Evolutionary conservation across 2,113 vertebrate species (phyloP), one percentile per base, ranked within the genome.

Genomic region (Xiphophorus hellerii): DNA sequence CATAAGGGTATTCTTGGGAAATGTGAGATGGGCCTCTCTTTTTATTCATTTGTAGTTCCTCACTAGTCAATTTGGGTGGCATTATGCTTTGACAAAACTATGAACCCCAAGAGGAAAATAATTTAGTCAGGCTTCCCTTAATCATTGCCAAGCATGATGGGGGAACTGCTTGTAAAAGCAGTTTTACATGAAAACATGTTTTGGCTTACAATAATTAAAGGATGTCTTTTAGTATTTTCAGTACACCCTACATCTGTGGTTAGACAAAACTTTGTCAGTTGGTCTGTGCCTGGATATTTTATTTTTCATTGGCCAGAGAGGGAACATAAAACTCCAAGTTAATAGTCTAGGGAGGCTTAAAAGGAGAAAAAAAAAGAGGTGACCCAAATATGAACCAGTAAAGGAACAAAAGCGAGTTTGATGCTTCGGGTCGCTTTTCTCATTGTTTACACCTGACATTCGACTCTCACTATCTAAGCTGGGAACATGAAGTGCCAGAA

Each of bases 391-490:
- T 78, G 75, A 73, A 62, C 62, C 15, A 35, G 15, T 74, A 67
- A 82, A 63, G 33, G 69, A 80, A 74, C 72, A 86, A 77, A 74
- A 74, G 77, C 37, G 62, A 77, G 73, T 68, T 35, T 0, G 29
- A 79, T 85, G 72, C 76, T 69, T 77, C 58, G 71, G 89, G 72
- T 73, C 79, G 66, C 68, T 85, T 76, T 64, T 73, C 69, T 83
- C 78, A 75, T 74, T 88, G 82, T 88, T 71, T 77, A 84, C 86
- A 89, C 77, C 82, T 92, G 91, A 93, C 83, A 92, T 66, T 85
- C 84, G 92, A 92, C 84, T 90, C 88, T 76, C 37, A 48, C 71
- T 77, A 31, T 91, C 84, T 70, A 78, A 86, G 77, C 77, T 68
- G 83, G 83, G 74, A 82, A 86, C 71, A 75, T 65, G 48, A 75